These are phyloP conservation scores for Sminthurinus signatus DNA, from an alignment of 1,140 invertebrate genomes.

Conservation along the genomic window DNA sequence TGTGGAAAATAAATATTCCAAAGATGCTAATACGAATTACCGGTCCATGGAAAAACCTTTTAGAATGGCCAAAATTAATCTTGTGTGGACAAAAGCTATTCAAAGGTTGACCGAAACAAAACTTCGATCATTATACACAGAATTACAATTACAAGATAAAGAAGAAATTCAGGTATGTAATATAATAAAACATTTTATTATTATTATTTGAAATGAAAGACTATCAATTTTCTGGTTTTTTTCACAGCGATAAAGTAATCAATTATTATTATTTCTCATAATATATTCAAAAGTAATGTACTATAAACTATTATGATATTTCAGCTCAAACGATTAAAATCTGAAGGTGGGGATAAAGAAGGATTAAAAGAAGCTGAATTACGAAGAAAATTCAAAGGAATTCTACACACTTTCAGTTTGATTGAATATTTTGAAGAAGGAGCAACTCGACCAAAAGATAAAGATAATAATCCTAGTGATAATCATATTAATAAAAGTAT, in stretches of 20 bases:
- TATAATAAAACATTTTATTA: too few species aligned
- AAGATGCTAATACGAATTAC: slow-evolving; percentile 49
- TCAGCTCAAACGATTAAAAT: slow-evolving; percentile 66
- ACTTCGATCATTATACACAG: slow-evolving; percentile 75
- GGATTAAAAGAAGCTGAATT: slow-evolving; percentile 76
- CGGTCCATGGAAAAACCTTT: slow-evolving; percentile 66
- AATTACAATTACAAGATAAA: slow-evolving; percentile 86
- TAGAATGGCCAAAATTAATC: slow-evolving; percentile 75
- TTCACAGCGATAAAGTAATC: too few species aligned
- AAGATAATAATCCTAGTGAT: slow-evolving; percentile 51
- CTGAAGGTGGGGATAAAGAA: slow-evolving; percentile 76
- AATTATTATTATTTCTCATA: too few species aligned
- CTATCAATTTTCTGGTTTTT: too few species aligned
- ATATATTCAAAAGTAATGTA: too few species aligned
- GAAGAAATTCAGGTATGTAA: slow-evolving; percentile 76
- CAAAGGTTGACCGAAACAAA: slow-evolving; percentile 76
- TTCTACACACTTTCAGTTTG: slow-evolving; percentile 74
- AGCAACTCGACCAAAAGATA: slow-evolving; percentile 51
- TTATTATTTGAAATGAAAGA: too few species aligned
- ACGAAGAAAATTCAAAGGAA: slow-evolving; percentile 68
- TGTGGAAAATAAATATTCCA: slow-evolving; percentile 44
- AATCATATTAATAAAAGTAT: slow-evolving; percentile 63
- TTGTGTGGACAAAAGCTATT: slow-evolving; percentile 74
- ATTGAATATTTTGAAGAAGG: slow-evolving; percentile 69
- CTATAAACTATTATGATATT: too few species aligned